A percentile compares a stretch with the other conserved stretches of the same genome.
phyloP scores from a whole-genome alignment of 2,888 invertebrate species.

The Periphyllus acericola region DNA sequence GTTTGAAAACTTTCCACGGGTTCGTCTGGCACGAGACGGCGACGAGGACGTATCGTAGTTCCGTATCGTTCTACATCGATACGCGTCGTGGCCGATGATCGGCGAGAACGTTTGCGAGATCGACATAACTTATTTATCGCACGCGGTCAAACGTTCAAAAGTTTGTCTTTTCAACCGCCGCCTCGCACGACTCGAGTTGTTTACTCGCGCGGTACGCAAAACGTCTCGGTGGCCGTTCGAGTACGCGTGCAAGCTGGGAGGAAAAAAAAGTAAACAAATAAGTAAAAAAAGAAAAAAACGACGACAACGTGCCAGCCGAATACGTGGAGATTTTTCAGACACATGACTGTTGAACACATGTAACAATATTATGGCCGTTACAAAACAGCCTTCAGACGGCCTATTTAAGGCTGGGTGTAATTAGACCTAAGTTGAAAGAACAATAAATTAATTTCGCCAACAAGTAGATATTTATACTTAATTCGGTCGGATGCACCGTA shows the following conservation, averaged over 20 bases:
- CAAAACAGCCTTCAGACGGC: constrained; percentile 57
- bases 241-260: no score
- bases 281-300: no score
- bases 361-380: constrained; percentile 26
- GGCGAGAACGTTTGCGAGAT: no score
- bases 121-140: no score
- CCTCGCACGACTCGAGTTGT: no score
- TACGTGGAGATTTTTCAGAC: constrained; percentile 20
- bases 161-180: no score
- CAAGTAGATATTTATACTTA: constrained; percentile 33
- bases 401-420: constrained; percentile 47
- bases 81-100: no score
- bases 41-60: not conserved
- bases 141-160: no score
- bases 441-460: constrained; percentile 33
- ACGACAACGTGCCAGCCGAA: not conserved
- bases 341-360: constrained; percentile 7
- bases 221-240: no score
- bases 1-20: constrained; percentile 23
- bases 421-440: constrained; percentile 37
- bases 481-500: constrained; percentile 33
- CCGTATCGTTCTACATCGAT: no score
- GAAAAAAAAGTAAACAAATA: no score
- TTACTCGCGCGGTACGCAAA: no score
- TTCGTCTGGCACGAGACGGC: not conserved